Percentiles rank a stretch among this genome's conserved stretches.
These are phyloP conservation scores for Drosophila differens DNA, from an alignment of 2,888 invertebrate species.

Conservation along the genomic window DNA sequence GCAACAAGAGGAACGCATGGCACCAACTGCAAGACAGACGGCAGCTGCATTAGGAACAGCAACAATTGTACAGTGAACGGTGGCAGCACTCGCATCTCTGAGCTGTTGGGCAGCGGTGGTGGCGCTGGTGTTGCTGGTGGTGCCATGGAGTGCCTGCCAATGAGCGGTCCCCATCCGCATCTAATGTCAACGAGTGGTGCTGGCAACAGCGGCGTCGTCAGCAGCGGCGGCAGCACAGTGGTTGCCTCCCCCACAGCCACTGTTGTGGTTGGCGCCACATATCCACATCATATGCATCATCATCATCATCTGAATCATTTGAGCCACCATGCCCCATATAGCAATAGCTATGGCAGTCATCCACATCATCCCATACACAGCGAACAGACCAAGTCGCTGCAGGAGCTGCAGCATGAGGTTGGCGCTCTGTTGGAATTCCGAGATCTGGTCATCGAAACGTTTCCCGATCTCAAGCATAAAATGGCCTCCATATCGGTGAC, in stretches of 20 bases:
- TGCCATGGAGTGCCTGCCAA: conserved; percentile 92
- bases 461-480: conserved; percentile 95
- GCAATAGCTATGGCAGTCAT: conserved; percentile 85
- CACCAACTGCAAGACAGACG: conserved; percentile 57
- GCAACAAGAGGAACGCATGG: conserved; percentile 61
- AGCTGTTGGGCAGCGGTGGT: conserved; percentile 47
- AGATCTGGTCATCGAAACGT: conserved; percentile 97
- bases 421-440: conserved; percentile 95
- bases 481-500: conserved; percentile 89
- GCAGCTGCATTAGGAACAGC: conserved; percentile 56
- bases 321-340: conserved; percentile 81
- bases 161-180: conserved; percentile 86
- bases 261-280: conserved; percentile 79
- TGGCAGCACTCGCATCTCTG: conserved; percentile 23
- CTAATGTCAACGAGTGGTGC: conserved; percentile 23
- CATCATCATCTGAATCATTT: conserved; percentile 79
- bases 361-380: conserved; percentile 90
- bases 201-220: conserved; percentile 38
- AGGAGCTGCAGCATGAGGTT: conserved; percentile 97
- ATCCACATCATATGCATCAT: conserved; percentile 82
- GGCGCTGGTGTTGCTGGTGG: conserved; percentile 19
- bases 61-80: conserved; percentile 42
- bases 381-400: conserved; percentile 96
- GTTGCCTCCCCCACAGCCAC: conserved; percentile 67
- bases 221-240: conserved; percentile 43